Base-by-base conservation (phyloP, 2,888 invertebrate genomes). In the Prosopocoilus inquinatus region DNA sequence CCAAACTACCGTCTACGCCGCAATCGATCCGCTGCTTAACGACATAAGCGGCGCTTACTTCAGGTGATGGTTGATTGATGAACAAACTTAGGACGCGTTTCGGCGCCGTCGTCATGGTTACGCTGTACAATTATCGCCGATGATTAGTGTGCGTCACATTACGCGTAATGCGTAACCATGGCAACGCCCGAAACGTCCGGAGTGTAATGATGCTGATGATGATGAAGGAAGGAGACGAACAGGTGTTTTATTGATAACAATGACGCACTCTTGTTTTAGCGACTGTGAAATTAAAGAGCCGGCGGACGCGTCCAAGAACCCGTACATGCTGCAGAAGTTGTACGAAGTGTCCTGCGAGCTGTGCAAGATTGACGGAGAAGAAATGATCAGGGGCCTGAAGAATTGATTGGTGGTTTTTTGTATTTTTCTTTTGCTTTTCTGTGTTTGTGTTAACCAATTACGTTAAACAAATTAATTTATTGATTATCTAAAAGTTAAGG, bases 31-130 rank as follows among this genome's bases (percentile, higher is more conserved):
- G n/a, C 78, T 79, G 50, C 74, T 89, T 56, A 79, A 81, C 56
- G 78, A 79, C 55, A 79, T 81, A 5, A 80, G 83, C 20, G 90
- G 90, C 60, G 82, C 83, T 75, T 86, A 85, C 73, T 86, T 86
- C 73, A 85, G 84, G 89, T 89, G n/a, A n/a, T n/a, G n/a, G n/a
- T n/a, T n/a, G n/a, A n/a, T n/a, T n/a, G n/a, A 78, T n/a, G n/a
- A n/a, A n/a, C n/a, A n/a, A n/a, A n/a, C n/a, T n/a, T n/a, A n/a
- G n/a, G n/a, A n/a, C n/a, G n/a, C n/a, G n/a, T n/a, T n/a, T n/a
- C n/a, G n/a, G n/a, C n/a, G n/a, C n/a, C n/a, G n/a, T n/a, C n/a
- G n/a, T n/a, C n/a, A n/a, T n/a, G n/a, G n/a, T n/a, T n/a, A n/a
- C n/a, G n/a, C n/a, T n/a, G n/a, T n/a, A n/a, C n/a, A n/a, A n/a